Evolutionary conservation across 1,140 invertebrate genomes (phyloP), one percentile per base, ranked within the genome.

Genomic region (Sesamia nonagrioides): DNA sequence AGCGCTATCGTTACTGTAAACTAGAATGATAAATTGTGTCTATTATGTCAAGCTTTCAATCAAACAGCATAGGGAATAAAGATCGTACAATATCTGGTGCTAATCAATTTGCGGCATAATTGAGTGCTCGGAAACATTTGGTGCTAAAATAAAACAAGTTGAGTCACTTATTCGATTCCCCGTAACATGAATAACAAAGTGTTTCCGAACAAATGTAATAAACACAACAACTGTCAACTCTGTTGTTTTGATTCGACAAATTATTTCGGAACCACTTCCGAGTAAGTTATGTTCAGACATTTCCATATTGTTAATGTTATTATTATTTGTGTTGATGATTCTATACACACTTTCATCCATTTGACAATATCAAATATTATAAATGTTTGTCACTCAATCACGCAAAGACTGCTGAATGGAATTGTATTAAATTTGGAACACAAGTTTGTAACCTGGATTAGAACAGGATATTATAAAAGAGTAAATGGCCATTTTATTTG

Each of bases 91-190:
- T 17, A 40, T 60, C 33, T 8, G 2, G 35, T 17, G 33, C 7
- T 35, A 40, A 63, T 40, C 60, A 21, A 6, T 42, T 6, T 40
- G 18, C 8, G 6, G 6, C 4, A 1, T 40, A 63, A 40, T 40
- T 40, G 35, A 37, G 15, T 50, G 45, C 13, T 50, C 15, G 15
- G 45, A 11, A 17, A 40, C 7, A 6, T 17, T 63, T 42, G 60
- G 7, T n/a, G n/a, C 35, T 18, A 40, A 63, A 56, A 40, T 33
- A 35, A 60, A 35, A 63, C 60, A 42, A 42, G 0, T 18, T 63
- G 60, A 63, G 13, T 63, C 60, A 63, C 60, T 63, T n/a, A 40
- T 42, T 42, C 11, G 5, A 56, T 56, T 63, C 7, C 17, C 60
- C 17, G n/a, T 5, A 63, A 18, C 37, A 21, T 63, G 60, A 63